phyloP scores from a whole-genome alignment of 2,888 invertebrate genomes.

The Drosophila paracracens region DNA sequence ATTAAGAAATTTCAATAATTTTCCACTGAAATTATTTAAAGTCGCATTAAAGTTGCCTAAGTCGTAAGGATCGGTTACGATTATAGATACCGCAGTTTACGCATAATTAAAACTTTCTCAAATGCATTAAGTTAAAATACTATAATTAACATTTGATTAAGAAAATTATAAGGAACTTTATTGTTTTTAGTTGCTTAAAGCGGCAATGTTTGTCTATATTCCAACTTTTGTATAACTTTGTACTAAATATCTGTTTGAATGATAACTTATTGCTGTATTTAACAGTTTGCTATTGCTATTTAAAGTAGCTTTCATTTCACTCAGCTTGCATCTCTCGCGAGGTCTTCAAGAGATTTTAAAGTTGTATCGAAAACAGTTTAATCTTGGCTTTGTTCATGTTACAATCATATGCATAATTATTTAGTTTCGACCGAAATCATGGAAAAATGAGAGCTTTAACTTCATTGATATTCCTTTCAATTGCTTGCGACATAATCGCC shows the following conservation, averaged over 20 bases:
- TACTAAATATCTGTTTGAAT: background rate
- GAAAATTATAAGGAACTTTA: background rate
- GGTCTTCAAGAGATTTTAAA: background rate
- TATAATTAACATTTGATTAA: conserved; percentile 20
- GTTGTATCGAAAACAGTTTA: conserved; percentile 1
- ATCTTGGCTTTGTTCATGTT: conserved; percentile 1
- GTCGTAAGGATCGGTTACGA: conserved; percentile 9
- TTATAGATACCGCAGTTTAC: conserved; percentile 20
- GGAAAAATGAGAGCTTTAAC: background rate
- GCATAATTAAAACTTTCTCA: conserved; percentile 44
- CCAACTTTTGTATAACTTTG: background rate
- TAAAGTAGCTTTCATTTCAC: background rate
- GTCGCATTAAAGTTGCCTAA: conserved; percentile 31
- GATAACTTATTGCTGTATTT: background rate
- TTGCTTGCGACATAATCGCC: conserved; percentile 16
- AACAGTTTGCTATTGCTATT: background rate
- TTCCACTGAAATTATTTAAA: conserved; percentile 64
- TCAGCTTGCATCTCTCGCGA: too few relatives aligned
- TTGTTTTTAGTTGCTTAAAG: background rate
- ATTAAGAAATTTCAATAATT: conserved; percentile 75
- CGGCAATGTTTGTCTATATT: background rate
- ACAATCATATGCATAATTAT: background rate
- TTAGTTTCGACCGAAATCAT: background rate
- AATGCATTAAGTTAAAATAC: conserved; percentile 24
- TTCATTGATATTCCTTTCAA: background rate